Evolutionary conservation across 2,888 invertebrate species (phyloP).

Genomic region (Allophyes oxyacanthae): DNA sequence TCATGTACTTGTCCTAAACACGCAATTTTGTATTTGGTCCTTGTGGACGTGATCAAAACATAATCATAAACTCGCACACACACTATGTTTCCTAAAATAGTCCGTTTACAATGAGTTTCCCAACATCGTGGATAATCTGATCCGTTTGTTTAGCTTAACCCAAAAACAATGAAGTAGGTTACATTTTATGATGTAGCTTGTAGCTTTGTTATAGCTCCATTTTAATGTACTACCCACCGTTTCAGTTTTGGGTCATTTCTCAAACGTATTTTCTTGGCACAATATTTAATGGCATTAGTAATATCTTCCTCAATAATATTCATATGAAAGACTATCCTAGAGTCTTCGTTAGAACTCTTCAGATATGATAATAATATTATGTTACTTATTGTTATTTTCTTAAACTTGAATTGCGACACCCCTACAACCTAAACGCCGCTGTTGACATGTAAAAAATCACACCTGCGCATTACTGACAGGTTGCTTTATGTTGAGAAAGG

Average conservation of each 20-base stretch:
- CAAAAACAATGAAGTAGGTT: slow-evolving; percentile 49
- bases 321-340: too few relatives aligned
- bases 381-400: neutral
- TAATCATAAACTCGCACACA: neutral
- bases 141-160: slow-evolving; percentile 40
- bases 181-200: slow-evolving; percentile 32
- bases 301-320: neutral
- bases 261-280: slow-evolving; percentile 5
- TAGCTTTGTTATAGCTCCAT: slow-evolving; percentile 17
- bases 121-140: slow-evolving; percentile 27
- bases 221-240: slow-evolving; percentile 33
- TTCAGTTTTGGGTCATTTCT: slow-evolving; percentile 29
- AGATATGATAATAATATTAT: too few relatives aligned
- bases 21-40: too few relatives aligned
- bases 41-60: neutral
- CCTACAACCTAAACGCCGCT: slow-evolving; percentile 5
- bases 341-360: too few relatives aligned
- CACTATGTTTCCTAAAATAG: slow-evolving; percentile 37
- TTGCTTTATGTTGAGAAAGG: slow-evolving; percentile 24
- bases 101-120: slow-evolving; percentile 26
- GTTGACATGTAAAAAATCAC: slow-evolving; percentile 22
- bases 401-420: too few relatives aligned
- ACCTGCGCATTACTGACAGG: slow-evolving; percentile 30
- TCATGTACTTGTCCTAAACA: too few relatives aligned
- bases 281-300: neutral